Evolutionary conservation across 2,888 invertebrate species (phyloP), one percentile per base, ranked within the genome.

Genomic region (Caenorhabditis imperialis): DNA sequence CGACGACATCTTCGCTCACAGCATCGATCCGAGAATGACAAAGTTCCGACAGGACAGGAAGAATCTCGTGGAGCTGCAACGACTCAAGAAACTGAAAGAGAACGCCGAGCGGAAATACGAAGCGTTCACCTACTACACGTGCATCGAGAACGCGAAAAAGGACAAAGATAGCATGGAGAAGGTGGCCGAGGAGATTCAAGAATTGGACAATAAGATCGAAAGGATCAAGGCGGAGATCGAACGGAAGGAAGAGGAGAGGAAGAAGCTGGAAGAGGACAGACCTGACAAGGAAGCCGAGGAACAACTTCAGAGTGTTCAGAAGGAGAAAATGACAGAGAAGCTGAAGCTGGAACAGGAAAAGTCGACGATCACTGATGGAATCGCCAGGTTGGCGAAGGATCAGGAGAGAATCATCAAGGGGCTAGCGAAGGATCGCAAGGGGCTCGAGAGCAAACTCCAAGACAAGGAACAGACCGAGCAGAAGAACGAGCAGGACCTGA

Each of bases 1-100:
- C 23, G 62, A 74, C 25, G 33, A 61, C 12, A 70, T 73, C 2
- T 69, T 69, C 60, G 92, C 92, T 12, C 97, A 97, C 0, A 94
- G 93, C 84, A 89, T 98, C 55, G 92, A 93, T 62, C 94, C 93
- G 88, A 89, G 58, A 50, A 62, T 76, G 57, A 62, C 51, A 10
- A 76, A 76, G 37, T 63, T 97, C 57, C 93, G 94, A 78, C 92
- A 93, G 75, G 96, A 98, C 88, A 91, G 94, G 35, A 90, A 92
- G 0, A 93, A 93, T 76, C 96, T 93, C 88, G 90, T 94, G 72
- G 94, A 96, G 89, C 96, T 93, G 88, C 94, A 44, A 1, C 48
- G 57, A 6, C 33, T 71, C 14, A 42, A 42, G 12, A 75, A 75
- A 38, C 7, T 37, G 18, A 47, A 30, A 14, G 71, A 71, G 1